Evolutionary conservation across 2,113 vertebrate species (phyloP).

Genomic region (Nymphicus hollandicus): DNA sequence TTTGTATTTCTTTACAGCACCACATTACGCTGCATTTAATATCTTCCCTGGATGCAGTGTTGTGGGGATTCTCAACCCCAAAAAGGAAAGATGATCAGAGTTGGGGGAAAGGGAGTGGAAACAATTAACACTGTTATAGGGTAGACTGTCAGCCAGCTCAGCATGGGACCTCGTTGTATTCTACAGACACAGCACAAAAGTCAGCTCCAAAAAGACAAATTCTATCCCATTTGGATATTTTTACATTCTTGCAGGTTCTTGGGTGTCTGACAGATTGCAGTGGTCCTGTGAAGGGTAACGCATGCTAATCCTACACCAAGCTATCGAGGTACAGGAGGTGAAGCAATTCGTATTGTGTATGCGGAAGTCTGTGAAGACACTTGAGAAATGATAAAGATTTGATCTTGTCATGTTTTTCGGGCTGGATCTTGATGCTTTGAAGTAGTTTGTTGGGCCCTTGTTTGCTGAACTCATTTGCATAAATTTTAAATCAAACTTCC

Average conservation of each 20-base stretch:
- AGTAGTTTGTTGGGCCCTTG: constrained; percentile 6
- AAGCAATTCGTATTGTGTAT: background rate
- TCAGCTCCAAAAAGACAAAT: background rate
- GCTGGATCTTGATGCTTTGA: constrained; percentile 13
- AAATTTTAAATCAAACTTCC: background rate
- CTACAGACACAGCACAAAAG: rapidly evolving
- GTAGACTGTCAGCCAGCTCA: background rate
- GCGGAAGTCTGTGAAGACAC: background rate
- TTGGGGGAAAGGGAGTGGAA: background rate
- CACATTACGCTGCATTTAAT: background rate
- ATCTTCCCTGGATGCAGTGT: rapidly evolving
- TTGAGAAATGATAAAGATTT: background rate
- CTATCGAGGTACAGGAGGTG: background rate
- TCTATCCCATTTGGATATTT: background rate
- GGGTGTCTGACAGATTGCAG: background rate
- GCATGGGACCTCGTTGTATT: background rate
- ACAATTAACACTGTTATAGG: rapidly evolving
- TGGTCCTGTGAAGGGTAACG: rapidly evolving
- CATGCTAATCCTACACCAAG: background rate
- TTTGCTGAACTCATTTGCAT: constrained; percentile 5
- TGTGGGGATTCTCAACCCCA: background rate
- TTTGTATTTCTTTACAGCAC: background rate
- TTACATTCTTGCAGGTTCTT: background rate
- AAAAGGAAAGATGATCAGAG: background rate
- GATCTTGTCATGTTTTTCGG: background rate